Conservation (phyloP, 2,113 vertebrate genomes). For the Vimba vimba region DNA sequence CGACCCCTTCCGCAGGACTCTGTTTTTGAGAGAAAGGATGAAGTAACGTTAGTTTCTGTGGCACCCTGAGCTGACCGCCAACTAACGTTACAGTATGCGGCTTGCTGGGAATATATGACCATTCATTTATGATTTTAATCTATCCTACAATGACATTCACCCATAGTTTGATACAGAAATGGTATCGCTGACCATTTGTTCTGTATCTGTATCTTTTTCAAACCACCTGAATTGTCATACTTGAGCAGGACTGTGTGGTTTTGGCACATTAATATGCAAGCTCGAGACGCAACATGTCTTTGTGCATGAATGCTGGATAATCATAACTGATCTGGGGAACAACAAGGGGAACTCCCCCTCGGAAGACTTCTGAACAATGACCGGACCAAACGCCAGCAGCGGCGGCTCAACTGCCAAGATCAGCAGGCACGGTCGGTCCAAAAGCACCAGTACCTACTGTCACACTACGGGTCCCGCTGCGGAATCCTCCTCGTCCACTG, state of each 20-base stretch:
- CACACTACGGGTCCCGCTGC: constrained; percentile 64
- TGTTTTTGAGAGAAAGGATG: constrained; percentile 30
- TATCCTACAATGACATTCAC: neutral
- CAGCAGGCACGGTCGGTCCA: constrained; percentile 82
- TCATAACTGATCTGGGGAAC: constrained; percentile 30
- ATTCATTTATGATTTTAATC: neutral
- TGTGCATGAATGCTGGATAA: constrained; percentile 7
- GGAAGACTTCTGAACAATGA: constrained; percentile 73
- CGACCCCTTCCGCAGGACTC: constrained; percentile 50
- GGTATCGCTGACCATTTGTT: neutral
- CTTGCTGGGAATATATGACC: neutral
- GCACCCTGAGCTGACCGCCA: neutral
- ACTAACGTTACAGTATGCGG: constrained; percentile 13
- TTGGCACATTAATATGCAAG: constrained; percentile 24
- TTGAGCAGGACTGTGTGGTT: neutral
- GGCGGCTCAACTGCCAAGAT: constrained; percentile 76
- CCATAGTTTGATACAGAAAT: constrained; percentile 4
- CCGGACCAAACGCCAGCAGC: constrained; percentile 77
- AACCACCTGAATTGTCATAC: neutral
- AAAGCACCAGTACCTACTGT: constrained; percentile 81
- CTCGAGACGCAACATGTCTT: constrained; percentile 34
- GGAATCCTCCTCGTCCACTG: constrained; percentile 64
- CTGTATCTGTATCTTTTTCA: neutral
- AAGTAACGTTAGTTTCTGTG: constrained; percentile 30
- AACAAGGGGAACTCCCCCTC: constrained; percentile 31